These are phyloP conservation scores for Illadopsis cleaveri DNA, from an alignment of 2,113 vertebrate species.

Conservation along the genomic window DNA sequence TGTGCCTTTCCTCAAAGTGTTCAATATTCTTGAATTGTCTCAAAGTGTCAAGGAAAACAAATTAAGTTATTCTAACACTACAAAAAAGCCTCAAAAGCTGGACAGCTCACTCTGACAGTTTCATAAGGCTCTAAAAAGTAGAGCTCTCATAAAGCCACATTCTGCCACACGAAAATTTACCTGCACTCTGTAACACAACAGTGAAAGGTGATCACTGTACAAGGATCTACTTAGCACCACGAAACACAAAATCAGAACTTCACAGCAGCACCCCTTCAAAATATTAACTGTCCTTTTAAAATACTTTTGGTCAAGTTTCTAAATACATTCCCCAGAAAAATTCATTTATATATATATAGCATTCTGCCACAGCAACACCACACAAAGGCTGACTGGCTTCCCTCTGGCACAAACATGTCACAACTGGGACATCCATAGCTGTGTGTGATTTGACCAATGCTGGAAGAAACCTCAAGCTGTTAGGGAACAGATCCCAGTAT, in stretches of 20 bases:
- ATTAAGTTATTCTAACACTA: not conserved
- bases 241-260: not conserved
- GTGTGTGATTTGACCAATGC: not conserved
- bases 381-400: not conserved
- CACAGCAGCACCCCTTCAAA: not conserved
- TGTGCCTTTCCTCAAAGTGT: not conserved
- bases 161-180: not conserved
- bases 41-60: not conserved
- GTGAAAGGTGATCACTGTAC: not conserved
- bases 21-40: fast-evolving
- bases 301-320: not conserved
- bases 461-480: not conserved
- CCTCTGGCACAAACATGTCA: constrained; percentile 50
- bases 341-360: not conserved
- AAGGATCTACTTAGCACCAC: not conserved
- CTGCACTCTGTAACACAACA: not conserved
- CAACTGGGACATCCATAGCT: not conserved
- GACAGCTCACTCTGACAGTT: not conserved
- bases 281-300: not conserved
- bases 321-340: constrained; percentile 26
- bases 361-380: not conserved
- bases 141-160: not conserved
- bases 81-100: not conserved
- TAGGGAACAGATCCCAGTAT: not conserved
- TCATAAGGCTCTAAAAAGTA: not conserved